Percentiles rank a stretch among this genome's conserved stretches.
These are phyloP conservation scores for Oxycera nigricornis DNA, from an alignment of 2,888 invertebrate species.

Conservation along the genomic window DNA sequence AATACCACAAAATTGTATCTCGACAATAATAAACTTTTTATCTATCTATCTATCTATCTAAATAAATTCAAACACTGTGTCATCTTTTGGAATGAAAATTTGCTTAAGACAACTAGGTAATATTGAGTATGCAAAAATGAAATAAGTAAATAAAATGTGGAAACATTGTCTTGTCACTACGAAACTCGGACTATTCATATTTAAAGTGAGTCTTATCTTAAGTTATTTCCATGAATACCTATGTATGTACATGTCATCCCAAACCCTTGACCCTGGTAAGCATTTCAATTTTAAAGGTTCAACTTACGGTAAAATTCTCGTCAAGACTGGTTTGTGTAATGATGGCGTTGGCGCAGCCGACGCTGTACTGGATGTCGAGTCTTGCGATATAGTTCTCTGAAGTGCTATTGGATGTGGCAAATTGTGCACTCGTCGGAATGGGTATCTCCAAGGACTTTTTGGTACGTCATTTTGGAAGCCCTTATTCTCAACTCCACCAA, in stretches of 20 bases:
- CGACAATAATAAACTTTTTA: too few species aligned
- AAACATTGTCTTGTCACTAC: too few species aligned
- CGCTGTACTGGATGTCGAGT: constrained; percentile 68
- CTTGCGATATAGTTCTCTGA: constrained; percentile 67
- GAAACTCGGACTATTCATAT: too few species aligned
- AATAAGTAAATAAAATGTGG: too few species aligned
- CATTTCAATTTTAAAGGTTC: constrained; percentile 2
- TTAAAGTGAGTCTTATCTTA: too few species aligned
- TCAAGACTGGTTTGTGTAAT: constrained; percentile 59
- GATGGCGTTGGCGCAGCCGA: constrained; percentile 63
- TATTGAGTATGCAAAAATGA: too few species aligned
- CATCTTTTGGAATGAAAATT: too few species aligned
- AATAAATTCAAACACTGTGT: too few species aligned
- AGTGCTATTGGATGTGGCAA: constrained; percentile 60
- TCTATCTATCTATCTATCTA: too few species aligned
- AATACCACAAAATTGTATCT: too few species aligned
- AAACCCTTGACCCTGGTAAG: neutral
- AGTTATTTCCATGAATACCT: neutral
- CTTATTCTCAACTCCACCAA: constrained; percentile 71
- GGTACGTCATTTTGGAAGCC: constrained; percentile 72
- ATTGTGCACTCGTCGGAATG: constrained; percentile 63
- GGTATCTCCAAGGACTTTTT: constrained; percentile 80
- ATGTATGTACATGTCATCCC: neutral
- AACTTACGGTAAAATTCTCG: constrained; percentile 61
- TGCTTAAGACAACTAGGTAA: too few species aligned